These are phyloP conservation scores for Hemicentrotus pulcherrimus DNA, from an alignment of 35 echinoderm and acorn worm species.

Conservation along the genomic window DNA sequence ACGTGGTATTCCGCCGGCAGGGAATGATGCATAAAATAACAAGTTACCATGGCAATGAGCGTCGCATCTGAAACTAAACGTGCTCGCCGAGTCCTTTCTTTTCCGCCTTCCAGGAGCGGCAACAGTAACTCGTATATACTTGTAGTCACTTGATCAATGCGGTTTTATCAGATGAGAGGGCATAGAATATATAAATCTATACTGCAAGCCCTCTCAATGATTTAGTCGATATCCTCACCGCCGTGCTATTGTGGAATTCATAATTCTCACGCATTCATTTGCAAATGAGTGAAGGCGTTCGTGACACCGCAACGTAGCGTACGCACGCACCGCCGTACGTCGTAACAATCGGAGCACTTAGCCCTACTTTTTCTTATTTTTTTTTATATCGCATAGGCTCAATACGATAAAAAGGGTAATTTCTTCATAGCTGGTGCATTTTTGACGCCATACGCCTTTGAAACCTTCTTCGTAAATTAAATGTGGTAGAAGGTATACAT, in stretches of 20 bases:
- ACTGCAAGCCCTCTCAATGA: constrained; percentile 1
- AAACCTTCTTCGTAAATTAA: too few species aligned
- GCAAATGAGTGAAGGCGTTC: constrained; percentile 19
- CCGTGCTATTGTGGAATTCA: not conserved
- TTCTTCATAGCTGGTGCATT: not conserved
- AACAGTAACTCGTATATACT: not conserved
- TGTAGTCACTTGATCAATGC: not conserved
- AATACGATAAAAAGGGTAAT: not conserved
- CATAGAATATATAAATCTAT: not conserved
- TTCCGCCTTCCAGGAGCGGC: not conserved
- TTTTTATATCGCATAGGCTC: not conserved
- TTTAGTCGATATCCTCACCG: constrained; percentile 25
- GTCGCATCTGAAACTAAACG: not conserved
- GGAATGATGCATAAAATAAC: not conserved
- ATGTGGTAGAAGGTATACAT: not conserved
- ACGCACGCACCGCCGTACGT: not conserved
- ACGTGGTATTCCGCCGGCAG: not conserved
- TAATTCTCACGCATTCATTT: constrained; percentile 36
- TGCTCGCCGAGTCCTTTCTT: not conserved
- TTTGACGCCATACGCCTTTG: too few species aligned
- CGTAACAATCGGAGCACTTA: not conserved
- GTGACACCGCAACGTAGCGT: not conserved
- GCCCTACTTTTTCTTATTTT: not conserved
- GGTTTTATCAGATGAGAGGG: not conserved
- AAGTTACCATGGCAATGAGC: not conserved